Base-by-base conservation (phyloP, 2,113 vertebrate genomes). In the Peromyscus californicus region DNA sequence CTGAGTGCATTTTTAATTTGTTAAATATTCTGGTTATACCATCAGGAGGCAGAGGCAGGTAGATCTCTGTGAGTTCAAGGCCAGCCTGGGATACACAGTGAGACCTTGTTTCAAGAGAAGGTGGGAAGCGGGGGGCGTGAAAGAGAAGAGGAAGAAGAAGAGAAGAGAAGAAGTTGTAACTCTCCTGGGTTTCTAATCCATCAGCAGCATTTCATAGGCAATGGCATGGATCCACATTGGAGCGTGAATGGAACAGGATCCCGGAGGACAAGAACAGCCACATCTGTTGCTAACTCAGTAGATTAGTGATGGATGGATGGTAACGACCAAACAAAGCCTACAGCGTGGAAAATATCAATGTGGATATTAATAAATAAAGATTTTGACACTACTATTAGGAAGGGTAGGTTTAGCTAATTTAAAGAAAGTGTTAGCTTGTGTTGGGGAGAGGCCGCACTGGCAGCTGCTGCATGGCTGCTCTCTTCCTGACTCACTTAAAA, bases 1-100 rank as follows among this genome's bases (percentile, higher is more conserved):
- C 48, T 76, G 31, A 33, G 61, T 31, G 10, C 15, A 51, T 61
- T 70, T 95, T 94, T 91, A 21, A 91, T 65, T 83, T 87, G 74
- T 74, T 75, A 42, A 92, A 79, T 65, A 72, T 67, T 93, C 65
- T 89, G 4, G 29, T 79, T 83, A 70, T 75, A 84, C 74, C 21
- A 24, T 76, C 74, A 76, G 80, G 36, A 84, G 80, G 13, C 39
- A 63, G 57, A 42, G n/a, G 7, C n/a, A 84, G 59, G 36, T 63
- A 84, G 57, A 63, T 42, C 57, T 84, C 36, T 83, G 33, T 57
- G 57, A 61, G 80, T 83, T 82, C 36, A 83, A 83, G 54, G 22
- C 57, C 57, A 84, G 12, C 24, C 21, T 42, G 80, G 79, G 54
- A 54, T 82, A n/a, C 21, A 39, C 9, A 59, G 54, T 24, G 51